Conservation (phyloP, 1,140 invertebrate genomes). For the Leptinotarsa defecta region DNA sequence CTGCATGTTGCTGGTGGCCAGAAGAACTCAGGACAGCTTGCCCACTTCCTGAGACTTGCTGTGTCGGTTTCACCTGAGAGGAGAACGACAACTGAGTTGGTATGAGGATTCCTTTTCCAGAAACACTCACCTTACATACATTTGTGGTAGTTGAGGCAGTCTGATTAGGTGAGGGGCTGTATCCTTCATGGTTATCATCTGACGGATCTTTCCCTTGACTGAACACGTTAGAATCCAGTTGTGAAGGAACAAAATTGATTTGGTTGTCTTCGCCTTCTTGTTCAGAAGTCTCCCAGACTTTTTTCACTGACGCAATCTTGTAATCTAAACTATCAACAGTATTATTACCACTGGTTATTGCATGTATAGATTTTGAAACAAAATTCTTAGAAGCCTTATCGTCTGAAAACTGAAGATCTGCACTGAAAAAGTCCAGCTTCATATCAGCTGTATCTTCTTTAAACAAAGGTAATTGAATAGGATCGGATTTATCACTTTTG, state of each 20-base stretch:
- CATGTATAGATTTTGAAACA: conserved; percentile 66
- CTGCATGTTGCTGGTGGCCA: conserved; percentile 49
- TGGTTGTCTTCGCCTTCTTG: conserved; percentile 66
- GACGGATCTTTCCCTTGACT: conserved; percentile 51
- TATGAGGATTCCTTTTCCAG: neutral
- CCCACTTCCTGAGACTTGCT: conserved; percentile 63
- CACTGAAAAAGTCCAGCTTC: conserved; percentile 90
- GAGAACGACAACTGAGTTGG: conserved; percentile 1
- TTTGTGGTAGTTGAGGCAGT: conserved; percentile 61
- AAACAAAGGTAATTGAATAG: conserved; percentile 66
- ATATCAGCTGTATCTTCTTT: conserved; percentile 85
- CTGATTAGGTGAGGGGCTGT: conserved; percentile 59
- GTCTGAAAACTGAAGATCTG: conserved; percentile 77
- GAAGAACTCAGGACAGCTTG: conserved; percentile 46
- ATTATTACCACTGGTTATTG: conserved; percentile 63
- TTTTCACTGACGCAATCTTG: conserved; percentile 93
- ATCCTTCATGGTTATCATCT: conserved; percentile 61
- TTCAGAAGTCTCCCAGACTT: conserved; percentile 81
- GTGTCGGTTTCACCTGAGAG: conserved; percentile 72
- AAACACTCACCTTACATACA: conserved; percentile 68
- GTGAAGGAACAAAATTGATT: conserved; percentile 55
- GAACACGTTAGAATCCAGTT: conserved; percentile 50
- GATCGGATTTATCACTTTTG: conserved; percentile 57
- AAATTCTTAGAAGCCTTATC: conserved; percentile 67
- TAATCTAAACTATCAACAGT: conserved; percentile 69